A percentile compares a stretch with the other conserved stretches of the same genome.
These are phyloP conservation scores for Aleiodes testaceus DNA, from an alignment of 2,888 invertebrate species.

Conservation along the genomic window DNA sequence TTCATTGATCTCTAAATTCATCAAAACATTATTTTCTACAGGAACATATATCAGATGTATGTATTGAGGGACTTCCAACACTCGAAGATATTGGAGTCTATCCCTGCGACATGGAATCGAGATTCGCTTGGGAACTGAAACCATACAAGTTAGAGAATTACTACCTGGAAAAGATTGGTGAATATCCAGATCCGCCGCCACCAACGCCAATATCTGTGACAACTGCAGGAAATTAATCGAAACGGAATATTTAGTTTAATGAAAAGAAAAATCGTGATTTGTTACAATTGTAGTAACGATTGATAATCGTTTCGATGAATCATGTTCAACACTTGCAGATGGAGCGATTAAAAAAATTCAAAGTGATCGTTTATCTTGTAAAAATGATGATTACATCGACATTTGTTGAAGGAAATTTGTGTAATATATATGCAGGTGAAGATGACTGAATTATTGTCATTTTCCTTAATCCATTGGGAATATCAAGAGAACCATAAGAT, in stretches of 20 bases:
- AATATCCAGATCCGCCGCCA: constrained; percentile 80
- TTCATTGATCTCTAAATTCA: not conserved
- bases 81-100: constrained; percentile 91
- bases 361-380: not conserved
- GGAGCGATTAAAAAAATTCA: not conserved
- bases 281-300: constrained; percentile 20
- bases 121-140: constrained; percentile 87
- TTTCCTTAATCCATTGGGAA: too few species aligned
- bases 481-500: too few species aligned
- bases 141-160: constrained; percentile 81
- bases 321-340: not conserved
- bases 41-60: constrained; percentile 87
- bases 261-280: not conserved
- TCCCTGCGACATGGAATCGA: constrained; percentile 84
- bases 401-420: constrained; percentile 4
- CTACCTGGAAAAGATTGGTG: constrained; percentile 84
- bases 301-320: not conserved
- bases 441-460: not conserved
- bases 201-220: constrained; percentile 74
- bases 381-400: constrained; percentile 8
- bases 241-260: not conserved
- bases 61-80: constrained; percentile 80
- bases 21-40: constrained; percentile 64
- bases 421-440: constrained; percentile 14
- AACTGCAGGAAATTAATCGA: not conserved